Conservation (phyloP, 2,888 invertebrate species). For the Parnassius orleans region DNA sequence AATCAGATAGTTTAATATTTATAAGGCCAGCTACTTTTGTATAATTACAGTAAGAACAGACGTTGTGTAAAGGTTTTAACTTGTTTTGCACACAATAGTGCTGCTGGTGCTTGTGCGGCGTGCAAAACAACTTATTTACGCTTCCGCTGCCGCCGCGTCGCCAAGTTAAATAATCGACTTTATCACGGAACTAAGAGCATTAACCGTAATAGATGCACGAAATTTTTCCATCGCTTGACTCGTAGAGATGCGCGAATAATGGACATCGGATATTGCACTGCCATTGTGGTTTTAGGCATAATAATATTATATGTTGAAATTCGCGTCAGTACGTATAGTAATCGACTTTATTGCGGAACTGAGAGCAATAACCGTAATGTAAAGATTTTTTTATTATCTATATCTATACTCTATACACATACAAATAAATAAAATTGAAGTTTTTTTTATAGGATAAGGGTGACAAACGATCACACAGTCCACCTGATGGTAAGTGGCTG, state of each 20-base stretch:
- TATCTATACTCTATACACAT: too few species aligned
- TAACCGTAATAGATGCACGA: constrained; percentile 23
- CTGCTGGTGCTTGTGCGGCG: constrained; percentile 7
- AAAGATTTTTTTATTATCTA: too few species aligned
- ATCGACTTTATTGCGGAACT: constrained; percentile 18
- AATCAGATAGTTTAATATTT: too few species aligned
- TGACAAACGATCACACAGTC: too few species aligned
- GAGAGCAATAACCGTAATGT: neutral
- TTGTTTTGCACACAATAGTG: constrained; percentile 25
- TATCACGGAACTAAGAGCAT: constrained; percentile 23
- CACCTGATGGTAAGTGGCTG: too few species aligned
- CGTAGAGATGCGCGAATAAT: neutral
- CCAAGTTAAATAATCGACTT: constrained; percentile 18
- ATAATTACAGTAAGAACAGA: constrained; percentile 3
- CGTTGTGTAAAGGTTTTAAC: constrained; percentile 16
- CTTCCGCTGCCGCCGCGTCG: constrained; percentile 6
- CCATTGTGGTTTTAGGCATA: too few species aligned
- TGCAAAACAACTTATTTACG: constrained; percentile 28
- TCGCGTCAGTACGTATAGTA: too few species aligned
- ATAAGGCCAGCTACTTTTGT: too few species aligned
- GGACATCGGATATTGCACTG: neutral
- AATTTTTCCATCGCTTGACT: constrained; percentile 12
- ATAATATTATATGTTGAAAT: too few species aligned
- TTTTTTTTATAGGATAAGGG: too few species aligned
- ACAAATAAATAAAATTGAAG: too few species aligned